Percentiles rank a stretch among this genome's conserved stretches.
Evolutionary conservation across 92 coral and sea anemone genomes (phyloP).

Genomic region (Micromussa lordhowensis): DNA sequence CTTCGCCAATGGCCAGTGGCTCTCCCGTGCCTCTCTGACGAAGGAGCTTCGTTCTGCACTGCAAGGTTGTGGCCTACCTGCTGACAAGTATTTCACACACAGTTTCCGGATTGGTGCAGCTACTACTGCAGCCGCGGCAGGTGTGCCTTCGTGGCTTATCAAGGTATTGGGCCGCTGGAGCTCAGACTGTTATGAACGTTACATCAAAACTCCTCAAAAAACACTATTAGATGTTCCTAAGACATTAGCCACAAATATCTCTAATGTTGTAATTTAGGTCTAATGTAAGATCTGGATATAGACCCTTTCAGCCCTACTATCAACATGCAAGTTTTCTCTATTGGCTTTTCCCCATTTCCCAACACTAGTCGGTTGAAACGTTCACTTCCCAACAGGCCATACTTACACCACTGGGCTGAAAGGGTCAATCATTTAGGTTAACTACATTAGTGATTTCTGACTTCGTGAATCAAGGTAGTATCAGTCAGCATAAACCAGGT

Average conservation of each 20-base stretch:
- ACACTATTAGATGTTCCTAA: neutral
- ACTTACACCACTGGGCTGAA: too few relatives aligned
- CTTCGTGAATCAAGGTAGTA: too few relatives aligned
- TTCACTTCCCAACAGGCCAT: too few relatives aligned
- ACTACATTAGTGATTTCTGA: too few relatives aligned
- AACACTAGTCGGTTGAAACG: too few relatives aligned
- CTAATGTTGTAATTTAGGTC: too few relatives aligned
- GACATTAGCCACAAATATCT: neutral
- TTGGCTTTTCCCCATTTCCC: neutral
- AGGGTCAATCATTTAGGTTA: too few relatives aligned
- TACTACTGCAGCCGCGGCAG: slow-evolving; percentile 3
- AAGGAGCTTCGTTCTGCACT: neutral
- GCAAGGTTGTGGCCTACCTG: neutral
- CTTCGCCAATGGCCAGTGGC: neutral
- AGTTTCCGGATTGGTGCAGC: slow-evolving; percentile 12
- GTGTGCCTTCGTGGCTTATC: neutral
- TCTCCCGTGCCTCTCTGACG: neutral
- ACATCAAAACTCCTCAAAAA: neutral
- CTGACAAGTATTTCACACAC: neutral
- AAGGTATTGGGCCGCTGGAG: neutral
- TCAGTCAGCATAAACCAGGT: too few relatives aligned
- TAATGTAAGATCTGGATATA: too few relatives aligned
- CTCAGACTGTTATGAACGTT: neutral
- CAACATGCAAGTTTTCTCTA: too few relatives aligned
- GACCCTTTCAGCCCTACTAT: too few relatives aligned